Percentiles rank a stretch among this genome's conserved stretches.
phyloP scores from a whole-genome alignment of 2,113 vertebrate species.

The Misgurnus anguillicaudatus region DNA sequence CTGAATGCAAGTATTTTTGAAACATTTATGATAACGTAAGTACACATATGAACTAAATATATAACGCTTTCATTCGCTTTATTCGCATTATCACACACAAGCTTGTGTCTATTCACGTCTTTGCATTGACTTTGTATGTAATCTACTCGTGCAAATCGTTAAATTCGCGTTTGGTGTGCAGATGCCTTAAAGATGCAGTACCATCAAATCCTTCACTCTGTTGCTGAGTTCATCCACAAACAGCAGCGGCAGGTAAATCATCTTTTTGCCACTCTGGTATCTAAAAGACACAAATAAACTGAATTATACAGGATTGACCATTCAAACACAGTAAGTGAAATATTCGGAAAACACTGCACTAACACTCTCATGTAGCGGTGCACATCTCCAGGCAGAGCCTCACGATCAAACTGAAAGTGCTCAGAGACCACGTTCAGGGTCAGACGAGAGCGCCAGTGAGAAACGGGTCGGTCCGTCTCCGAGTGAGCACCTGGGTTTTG shows the following conservation, averaged over 20 bases:
- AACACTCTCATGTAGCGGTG: conserved; percentile 95
- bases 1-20: too few relatives aligned
- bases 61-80: too few relatives aligned
- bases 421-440: conserved; percentile 92
- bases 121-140: too few relatives aligned
- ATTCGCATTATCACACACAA: too few relatives aligned
- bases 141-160: too few relatives aligned
- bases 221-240: conserved; percentile 98
- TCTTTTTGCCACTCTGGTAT: conserved; percentile 87
- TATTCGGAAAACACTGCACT: background rate
- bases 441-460: conserved; percentile 93
- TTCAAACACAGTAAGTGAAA: too few relatives aligned
- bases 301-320: background rate
- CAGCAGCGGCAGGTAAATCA: conserved; percentile 96
- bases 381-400: conserved; percentile 90
- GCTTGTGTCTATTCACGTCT: too few relatives aligned
- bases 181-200: conserved; percentile 62
- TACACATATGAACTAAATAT: too few relatives aligned
- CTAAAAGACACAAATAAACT: conserved; percentile 66
- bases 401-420: conserved; percentile 88
- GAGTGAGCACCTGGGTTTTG: conserved; percentile 66
- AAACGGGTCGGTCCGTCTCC: conserved; percentile 81
- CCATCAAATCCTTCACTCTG: conserved; percentile 93
- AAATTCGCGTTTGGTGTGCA: background rate
- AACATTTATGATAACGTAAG: too few relatives aligned